phyloP scores from a whole-genome alignment of 2,797 vertebrate genomes.

The Typhlichthys subterraneus region DNA sequence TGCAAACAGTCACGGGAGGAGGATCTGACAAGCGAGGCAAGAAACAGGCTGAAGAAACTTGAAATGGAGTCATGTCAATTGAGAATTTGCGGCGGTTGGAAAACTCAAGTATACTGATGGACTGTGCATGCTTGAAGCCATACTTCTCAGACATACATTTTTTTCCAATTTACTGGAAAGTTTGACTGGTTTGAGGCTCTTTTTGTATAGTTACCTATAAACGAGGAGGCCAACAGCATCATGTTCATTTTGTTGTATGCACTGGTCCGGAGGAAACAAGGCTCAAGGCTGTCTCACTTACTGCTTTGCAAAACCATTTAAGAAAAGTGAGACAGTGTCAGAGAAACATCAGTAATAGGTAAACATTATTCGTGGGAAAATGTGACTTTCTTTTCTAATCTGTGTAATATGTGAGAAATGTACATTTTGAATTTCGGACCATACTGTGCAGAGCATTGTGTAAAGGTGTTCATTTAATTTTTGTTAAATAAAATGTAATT shows the following conservation, averaged over 20 bases:
- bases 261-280: neutral
- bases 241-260: slow-evolving; percentile 21
- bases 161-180: slow-evolving; percentile 17
- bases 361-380: neutral
- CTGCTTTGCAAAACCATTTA: slow-evolving; percentile 6
- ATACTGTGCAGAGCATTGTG: too few species aligned
- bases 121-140: neutral
- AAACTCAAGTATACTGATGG: neutral
- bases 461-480: too few species aligned
- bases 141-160: slow-evolving; percentile 20
- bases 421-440: too few species aligned
- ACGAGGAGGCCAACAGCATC: slow-evolving; percentile 14
- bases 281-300: neutral
- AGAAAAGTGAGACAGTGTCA: slow-evolving; percentile 11
- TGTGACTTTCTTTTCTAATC: too few species aligned
- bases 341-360: slow-evolving; percentile 1
- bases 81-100: slow-evolving; percentile 7
- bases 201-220: slow-evolving; percentile 18
- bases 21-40: slow-evolving; percentile 1
- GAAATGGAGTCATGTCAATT: slow-evolving; percentile 15
- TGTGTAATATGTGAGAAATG: too few species aligned
- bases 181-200: slow-evolving; percentile 7
- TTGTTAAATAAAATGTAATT: too few species aligned
- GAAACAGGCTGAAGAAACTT: slow-evolving; percentile 16
- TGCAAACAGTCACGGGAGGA: neutral